Evolutionary conservation across 2,888 invertebrate genomes (phyloP), one percentile per base, ranked within the genome.

Genomic region (Conchocele bisecta): DNA sequence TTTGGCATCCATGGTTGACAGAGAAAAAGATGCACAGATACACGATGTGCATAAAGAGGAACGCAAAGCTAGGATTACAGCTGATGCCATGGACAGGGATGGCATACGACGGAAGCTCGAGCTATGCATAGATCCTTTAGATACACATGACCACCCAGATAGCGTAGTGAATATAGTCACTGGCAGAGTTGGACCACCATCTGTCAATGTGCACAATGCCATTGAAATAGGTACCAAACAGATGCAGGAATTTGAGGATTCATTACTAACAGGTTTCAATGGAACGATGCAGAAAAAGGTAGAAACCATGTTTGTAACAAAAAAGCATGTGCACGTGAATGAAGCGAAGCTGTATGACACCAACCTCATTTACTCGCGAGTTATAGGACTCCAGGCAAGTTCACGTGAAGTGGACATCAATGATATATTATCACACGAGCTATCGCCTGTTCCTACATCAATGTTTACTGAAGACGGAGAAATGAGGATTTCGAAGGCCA

Each of bases 401-500:
- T 31, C 33, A 28, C 22, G 64, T 15, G 58, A 63, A 20, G 39
- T 64, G 7, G 70, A 58, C 22, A 24, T 61, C 6, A 29, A 48
- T 11, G 24, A 37, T 33, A 1, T 68, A 1, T 17, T 61, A 1
- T n/a, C 41, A 4, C 28, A 61, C 28, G 57, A 68, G 28, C 37
- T 68, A 3, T 17, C 61, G 1, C 61, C 51, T 22, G 64, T 70
- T 1, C 70, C 70, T 26, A 60, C 60, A 3, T 65, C 59, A 1
- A 65, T 65, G 70, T 65, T 65, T 48, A n/a, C 39, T 24, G 59
- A 59, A n/a, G 54, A 17, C 29, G 59, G 70, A 15, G 37, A 65
- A n/a, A 39, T 51, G 39, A 63, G 60, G 35, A 53, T 50, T 15
- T 31, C 28, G 11, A 64, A 28, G 20, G 17, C 54, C 28, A 56